Conservation (phyloP, 35 echinoderm and acorn worm genomes). For the Anneissia japonica region DNA sequence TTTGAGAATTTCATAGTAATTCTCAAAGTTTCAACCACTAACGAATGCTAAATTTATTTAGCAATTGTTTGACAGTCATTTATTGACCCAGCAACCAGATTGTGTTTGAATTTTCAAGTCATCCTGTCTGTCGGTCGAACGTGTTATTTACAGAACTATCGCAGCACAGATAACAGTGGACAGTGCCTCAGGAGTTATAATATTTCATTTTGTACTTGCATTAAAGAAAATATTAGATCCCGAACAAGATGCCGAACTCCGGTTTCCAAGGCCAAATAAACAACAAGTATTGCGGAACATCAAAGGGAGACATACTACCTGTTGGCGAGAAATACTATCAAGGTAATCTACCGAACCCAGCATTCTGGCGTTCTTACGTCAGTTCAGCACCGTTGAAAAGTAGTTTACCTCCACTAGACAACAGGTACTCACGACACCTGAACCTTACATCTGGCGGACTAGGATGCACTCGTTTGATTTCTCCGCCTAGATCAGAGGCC, state of each 20-base stretch:
- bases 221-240: background rate
- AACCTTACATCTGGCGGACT: background rate
- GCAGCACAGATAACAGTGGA: background rate
- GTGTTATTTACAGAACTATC: background rate
- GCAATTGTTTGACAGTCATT: background rate
- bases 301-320: constrained; percentile 48
- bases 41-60: too few relatives aligned
- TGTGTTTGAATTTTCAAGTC: background rate
- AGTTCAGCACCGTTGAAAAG: background rate
- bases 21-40: too few relatives aligned
- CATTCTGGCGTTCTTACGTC: constrained; percentile 71
- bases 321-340: constrained; percentile 38
- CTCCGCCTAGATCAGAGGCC: background rate
- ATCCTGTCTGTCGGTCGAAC: background rate
- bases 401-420: background rate
- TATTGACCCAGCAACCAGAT: background rate
- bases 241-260: constrained; percentile 78
- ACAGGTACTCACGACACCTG: constrained; percentile 28
- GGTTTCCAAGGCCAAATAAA: constrained; percentile 95
- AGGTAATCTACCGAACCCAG: constrained; percentile 73
- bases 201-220: background rate
- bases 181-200: background rate
- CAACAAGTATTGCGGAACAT: constrained; percentile 54
- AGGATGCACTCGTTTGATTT: background rate
- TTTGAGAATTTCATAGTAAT: too few relatives aligned